phyloP scores from a whole-genome alignment of 2,888 invertebrate genomes.

The Gisinianus flammeolus region DNA sequence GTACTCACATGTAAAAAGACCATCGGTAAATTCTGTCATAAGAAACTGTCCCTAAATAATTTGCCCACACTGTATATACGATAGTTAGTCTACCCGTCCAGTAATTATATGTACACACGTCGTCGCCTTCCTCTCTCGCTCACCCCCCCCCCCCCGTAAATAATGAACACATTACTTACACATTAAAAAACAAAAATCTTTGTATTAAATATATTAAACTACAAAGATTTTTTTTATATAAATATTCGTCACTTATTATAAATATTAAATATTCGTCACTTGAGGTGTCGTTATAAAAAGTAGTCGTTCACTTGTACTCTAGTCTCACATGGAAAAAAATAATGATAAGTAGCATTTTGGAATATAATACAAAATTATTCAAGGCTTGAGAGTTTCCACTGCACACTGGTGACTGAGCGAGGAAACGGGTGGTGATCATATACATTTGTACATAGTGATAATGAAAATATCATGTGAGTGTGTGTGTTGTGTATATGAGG shows the following conservation, averaged over 20 bases:
- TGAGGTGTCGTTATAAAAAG: background rate
- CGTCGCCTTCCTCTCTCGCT: slow-evolving; percentile 39
- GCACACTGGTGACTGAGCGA: background rate
- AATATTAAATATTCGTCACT: slow-evolving; percentile 3
- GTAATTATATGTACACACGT: slow-evolving; percentile 39
- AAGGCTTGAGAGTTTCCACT: background rate
- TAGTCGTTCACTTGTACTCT: slow-evolving; percentile 3
- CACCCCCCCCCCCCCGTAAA: slow-evolving; percentile 8
- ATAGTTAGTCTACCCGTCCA: slow-evolving; percentile 30
- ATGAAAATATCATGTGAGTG: background rate
- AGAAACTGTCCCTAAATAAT: too few relatives aligned
- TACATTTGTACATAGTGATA: too few relatives aligned
- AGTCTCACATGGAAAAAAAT: background rate
- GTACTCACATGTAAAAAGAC: too few relatives aligned
- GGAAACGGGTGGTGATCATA: too few relatives aligned
- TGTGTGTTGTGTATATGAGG: background rate
- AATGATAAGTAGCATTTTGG: background rate
- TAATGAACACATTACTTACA: slow-evolving; percentile 32
- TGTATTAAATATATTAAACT: slow-evolving; percentile 14
- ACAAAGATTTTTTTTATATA: too few relatives aligned
- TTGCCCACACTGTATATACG: too few relatives aligned
- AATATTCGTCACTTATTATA: too few relatives aligned
- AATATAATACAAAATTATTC: background rate
- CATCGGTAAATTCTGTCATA: too few relatives aligned
- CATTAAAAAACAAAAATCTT: too few relatives aligned